phyloP scores from a whole-genome alignment of 1,140 invertebrate species.

The Araneus ventricosus region DNA sequence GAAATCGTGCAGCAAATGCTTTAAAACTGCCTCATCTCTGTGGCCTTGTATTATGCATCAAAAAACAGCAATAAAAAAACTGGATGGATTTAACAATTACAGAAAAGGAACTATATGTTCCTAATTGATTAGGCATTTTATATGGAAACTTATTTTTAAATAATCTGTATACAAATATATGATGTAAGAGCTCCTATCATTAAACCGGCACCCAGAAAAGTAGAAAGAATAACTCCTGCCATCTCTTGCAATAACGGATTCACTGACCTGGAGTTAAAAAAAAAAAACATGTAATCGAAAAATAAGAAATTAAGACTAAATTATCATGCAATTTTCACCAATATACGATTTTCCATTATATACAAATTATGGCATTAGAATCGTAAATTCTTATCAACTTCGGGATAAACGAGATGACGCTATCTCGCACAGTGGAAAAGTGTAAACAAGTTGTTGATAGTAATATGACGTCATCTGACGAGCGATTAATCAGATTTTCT shows the following conservation, averaged over 20 bases:
- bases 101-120: neutral
- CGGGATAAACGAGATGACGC: too few species aligned
- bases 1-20: neutral
- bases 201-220: conserved; percentile 90
- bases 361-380: neutral
- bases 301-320: neutral
- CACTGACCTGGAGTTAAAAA: conserved; percentile 83
- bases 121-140: neutral
- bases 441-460: too few species aligned
- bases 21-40: neutral
- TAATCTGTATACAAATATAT: conserved; percentile 67
- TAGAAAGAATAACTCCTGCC: conserved; percentile 91
- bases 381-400: too few species aligned
- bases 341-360: too few species aligned
- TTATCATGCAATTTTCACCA: too few species aligned
- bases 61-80: neutral
- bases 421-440: too few species aligned
- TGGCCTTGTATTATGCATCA: neutral
- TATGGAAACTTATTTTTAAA: conserved; percentile 33
- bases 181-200: conserved; percentile 83
- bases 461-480: too few species aligned
- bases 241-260: conserved; percentile 89
- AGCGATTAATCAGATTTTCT: too few species aligned
- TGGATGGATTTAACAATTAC: neutral
- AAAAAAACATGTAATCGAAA: neutral